phyloP scores from a whole-genome alignment of 2,888 invertebrate genomes.

The Euphydryas editha region DNA sequence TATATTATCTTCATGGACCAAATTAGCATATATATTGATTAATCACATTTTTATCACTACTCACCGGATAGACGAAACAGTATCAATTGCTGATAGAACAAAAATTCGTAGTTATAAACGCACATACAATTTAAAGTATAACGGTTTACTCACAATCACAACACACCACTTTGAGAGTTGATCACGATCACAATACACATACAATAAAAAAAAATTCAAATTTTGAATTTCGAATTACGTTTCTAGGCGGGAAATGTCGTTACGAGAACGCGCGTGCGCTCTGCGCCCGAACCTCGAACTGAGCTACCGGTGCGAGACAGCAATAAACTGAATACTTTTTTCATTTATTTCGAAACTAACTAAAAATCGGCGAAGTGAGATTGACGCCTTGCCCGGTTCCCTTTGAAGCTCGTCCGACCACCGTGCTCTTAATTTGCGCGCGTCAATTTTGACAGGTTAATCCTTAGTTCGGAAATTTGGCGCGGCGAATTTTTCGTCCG shows the following conservation, averaged over 20 bases:
- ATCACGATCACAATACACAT: constrained; percentile 24
- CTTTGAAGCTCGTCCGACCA: constrained; percentile 57
- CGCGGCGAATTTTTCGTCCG: constrained; percentile 32
- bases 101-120: constrained; percentile 1
- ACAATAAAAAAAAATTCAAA: constrained; percentile 11
- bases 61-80: neutral
- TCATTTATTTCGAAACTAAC: constrained; percentile 71
- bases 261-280: constrained; percentile 69
- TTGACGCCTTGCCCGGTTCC: constrained; percentile 67
- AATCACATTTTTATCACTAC: neutral
- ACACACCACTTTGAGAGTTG: constrained; percentile 19
- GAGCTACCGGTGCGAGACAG: constrained; percentile 68
- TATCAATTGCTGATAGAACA: too few species aligned
- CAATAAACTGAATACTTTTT: constrained; percentile 64
- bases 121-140: neutral
- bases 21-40: neutral
- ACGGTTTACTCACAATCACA: constrained; percentile 4
- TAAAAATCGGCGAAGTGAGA: constrained; percentile 66
- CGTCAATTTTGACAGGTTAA: constrained; percentile 72
- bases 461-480: constrained; percentile 51
- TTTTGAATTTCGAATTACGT: constrained; percentile 19
- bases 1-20: neutral
- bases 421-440: constrained; percentile 60
- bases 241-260: constrained; percentile 26
- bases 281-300: constrained; percentile 74